These are phyloP conservation scores for Anoplolepis gracilipes DNA, from an alignment of 1,140 invertebrate species.

Conservation along the genomic window DNA sequence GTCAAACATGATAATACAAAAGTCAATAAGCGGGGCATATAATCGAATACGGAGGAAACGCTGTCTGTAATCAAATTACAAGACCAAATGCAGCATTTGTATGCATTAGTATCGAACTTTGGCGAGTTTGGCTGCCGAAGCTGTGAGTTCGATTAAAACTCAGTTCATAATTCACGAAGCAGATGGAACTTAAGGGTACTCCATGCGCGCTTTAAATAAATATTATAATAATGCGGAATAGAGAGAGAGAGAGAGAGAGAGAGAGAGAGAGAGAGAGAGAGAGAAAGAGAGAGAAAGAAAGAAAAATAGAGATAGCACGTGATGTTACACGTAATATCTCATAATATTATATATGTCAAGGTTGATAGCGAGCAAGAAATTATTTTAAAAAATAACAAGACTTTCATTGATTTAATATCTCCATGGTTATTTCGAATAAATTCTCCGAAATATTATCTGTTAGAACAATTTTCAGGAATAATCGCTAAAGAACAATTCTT, in stretches of 20 bases:
- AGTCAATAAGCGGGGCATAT: constrained; percentile 46
- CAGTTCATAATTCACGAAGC: constrained; percentile 40
- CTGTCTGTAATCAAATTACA: constrained; percentile 45
- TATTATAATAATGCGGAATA: constrained; percentile 54
- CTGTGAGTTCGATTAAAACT: constrained; percentile 46
- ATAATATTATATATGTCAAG: neutral
- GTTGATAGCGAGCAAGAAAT: neutral
- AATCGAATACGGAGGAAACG: constrained; percentile 17
- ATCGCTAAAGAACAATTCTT: neutral
- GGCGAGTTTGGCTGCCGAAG: neutral
- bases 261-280: neutral
- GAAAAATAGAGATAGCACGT: neutral
- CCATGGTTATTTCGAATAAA: neutral
- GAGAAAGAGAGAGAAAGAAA: neutral
- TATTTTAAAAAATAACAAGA: neutral
- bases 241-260: too few species aligned
- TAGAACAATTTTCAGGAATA: neutral
- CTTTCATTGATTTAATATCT: neutral
- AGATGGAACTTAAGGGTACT: constrained; percentile 49
- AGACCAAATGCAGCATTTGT: constrained; percentile 38
- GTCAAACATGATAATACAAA: constrained; percentile 43
- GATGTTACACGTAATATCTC: neutral
- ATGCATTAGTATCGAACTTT: constrained; percentile 57
- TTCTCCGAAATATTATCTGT: neutral
- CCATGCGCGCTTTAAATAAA: constrained; percentile 44